Evolutionary conservation across 1,140 invertebrate species (phyloP).

Genomic region (Drosophila navojoa): DNA sequence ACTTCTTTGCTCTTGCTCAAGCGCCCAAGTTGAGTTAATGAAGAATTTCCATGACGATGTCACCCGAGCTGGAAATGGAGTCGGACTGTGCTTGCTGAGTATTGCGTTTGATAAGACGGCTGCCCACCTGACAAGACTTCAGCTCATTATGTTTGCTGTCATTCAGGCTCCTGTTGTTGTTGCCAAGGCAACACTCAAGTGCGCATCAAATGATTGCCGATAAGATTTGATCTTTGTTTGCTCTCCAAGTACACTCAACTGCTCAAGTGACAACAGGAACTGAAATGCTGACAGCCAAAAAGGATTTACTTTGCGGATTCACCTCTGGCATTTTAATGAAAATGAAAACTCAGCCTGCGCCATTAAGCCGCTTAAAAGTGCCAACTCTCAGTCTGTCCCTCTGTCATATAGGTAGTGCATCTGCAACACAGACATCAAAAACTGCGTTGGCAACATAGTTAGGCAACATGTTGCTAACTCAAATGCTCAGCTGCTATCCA

Average conservation of each 20-base stretch:
- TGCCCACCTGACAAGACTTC: constrained; percentile 52
- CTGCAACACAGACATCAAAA: neutral
- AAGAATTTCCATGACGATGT: constrained; percentile 83
- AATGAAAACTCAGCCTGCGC: constrained; percentile 47
- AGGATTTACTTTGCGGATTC: constrained; percentile 43
- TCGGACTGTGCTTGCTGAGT: constrained; percentile 34
- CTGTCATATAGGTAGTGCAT: neutral
- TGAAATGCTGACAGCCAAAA: constrained; percentile 22
- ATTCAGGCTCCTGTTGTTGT: constrained; percentile 27
- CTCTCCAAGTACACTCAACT: constrained; percentile 17
- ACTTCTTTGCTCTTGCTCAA: constrained; percentile 71
- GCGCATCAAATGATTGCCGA: constrained; percentile 79
- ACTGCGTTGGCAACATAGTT: neutral
- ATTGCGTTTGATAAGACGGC: constrained; percentile 63
- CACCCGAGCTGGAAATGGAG: constrained; percentile 19
- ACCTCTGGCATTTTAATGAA: constrained; percentile 78
- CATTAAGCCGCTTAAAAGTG: constrained; percentile 75
- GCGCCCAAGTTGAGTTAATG: constrained; percentile 77
- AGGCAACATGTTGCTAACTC: constrained; percentile 58
- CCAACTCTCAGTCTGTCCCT: constrained; percentile 20
- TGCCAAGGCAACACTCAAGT: constrained; percentile 51
- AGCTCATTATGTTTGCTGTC: constrained; percentile 63
- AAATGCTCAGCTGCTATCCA: neutral
- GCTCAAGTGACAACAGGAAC: constrained; percentile 8
- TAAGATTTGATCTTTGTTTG: constrained; percentile 81